Evolutionary conservation across 2,888 invertebrate genomes (phyloP), one percentile per base, ranked within the genome.

Genomic region (Plagodis dolabraria): DNA sequence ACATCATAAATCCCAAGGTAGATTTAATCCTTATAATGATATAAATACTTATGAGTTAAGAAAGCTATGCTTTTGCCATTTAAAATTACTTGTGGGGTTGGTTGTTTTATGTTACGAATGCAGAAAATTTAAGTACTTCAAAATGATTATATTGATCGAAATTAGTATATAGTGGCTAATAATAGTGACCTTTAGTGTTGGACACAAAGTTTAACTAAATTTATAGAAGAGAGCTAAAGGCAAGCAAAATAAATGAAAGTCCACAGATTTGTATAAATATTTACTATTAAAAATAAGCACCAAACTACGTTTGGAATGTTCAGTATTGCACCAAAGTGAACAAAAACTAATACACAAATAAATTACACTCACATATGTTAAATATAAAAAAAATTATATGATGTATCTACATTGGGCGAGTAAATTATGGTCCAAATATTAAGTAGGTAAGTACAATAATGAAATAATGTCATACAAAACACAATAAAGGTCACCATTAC

Each of bases 241-340:
- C 83, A 82, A 84, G 79, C 71, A 50, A 67, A 60, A 62, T 67
- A 89, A 92, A 92, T 90, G 81, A 92, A 91, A 92, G 88, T 83
- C 65, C 80, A 80, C 56, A 68, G 50, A 71, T 79, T 83, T 86
- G 80, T 85, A 89, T 85, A 86, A 22, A 22, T 78, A 80, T 89
- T 92, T 89, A 89, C 89, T 90, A 83, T 85, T 82, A 86, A 86
- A 22, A 87, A 60, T 60, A 57, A 91, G 90, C 90, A 91, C 92
- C 91, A 92, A 91, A 92, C 90, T 80, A 87, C 71, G 91, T 92
- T 91, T 89, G 92, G 91, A 92, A 92, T 92, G 92, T 91, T 87
- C 88, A 82, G 85, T 89, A 90, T 91, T 91, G 91, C 91, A 91
- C 90, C 86, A 86, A 82, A 78, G 72, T 80, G 84, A 87, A 87